These are phyloP conservation scores for Eulithis testata DNA, from an alignment of 2,888 invertebrate species.

Conservation along the genomic window DNA sequence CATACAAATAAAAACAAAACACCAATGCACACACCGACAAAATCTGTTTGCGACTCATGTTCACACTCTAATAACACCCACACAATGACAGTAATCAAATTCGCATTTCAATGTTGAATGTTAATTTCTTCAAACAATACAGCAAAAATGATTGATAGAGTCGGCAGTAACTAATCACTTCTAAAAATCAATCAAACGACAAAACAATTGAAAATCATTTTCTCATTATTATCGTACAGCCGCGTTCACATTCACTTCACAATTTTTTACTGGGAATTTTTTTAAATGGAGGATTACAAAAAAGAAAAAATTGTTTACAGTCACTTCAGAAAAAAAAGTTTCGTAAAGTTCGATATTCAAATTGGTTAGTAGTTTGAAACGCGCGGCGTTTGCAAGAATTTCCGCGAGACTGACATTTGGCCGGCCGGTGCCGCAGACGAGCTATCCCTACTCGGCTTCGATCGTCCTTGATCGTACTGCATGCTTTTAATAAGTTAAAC, in stretches of 20 bases:
- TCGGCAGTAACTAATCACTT: conserved; percentile 36
- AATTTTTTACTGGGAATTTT: conserved; percentile 22
- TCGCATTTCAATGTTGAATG: conserved; percentile 46
- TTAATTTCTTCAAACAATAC: conserved; percentile 38
- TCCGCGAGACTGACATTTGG: conserved; percentile 46
- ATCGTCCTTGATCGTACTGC: conserved; percentile 39
- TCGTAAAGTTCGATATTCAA: conserved; percentile 48
- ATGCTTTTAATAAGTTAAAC: conserved; percentile 24
- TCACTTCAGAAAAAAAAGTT: conserved; percentile 24
- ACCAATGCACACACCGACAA: conserved; percentile 58
- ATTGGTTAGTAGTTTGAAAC: conserved; percentile 38
- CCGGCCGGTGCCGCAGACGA: conserved; percentile 35
- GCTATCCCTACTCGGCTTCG: conserved; percentile 45
- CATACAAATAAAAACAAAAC: conserved; percentile 51
- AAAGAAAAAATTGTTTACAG: conserved; percentile 11
- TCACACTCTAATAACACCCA: conserved; percentile 44
- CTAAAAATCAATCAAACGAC: conserved; percentile 38
- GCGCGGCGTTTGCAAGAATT: conserved; percentile 46
- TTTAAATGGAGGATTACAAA: conserved; percentile 27
- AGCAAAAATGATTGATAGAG: conserved; percentile 34
- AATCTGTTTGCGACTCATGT: conserved; percentile 58
- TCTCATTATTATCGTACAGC: conserved; percentile 33
- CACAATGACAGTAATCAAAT: conserved; percentile 45
- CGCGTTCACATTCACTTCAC: conserved; percentile 38
- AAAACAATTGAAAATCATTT: conserved; percentile 29